Evolutionary conservation across 1,140 invertebrate genomes (phyloP).

Genomic region (Dufourea novaeangliae): DNA sequence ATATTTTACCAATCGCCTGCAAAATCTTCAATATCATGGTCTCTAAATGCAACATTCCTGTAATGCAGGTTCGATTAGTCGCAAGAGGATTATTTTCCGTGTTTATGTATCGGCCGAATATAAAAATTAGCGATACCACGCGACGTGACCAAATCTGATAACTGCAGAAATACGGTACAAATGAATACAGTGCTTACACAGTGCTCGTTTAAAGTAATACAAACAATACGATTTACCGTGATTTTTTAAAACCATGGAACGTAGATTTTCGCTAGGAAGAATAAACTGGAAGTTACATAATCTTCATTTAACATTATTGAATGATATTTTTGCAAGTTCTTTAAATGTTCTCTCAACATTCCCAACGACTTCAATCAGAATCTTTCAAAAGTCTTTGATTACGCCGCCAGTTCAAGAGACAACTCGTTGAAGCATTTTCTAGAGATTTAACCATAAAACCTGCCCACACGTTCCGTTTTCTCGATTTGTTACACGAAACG

Average conservation of each 20-base stretch:
- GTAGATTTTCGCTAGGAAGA: neutral
- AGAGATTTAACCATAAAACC: neutral
- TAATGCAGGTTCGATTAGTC: no score
- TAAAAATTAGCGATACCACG: no score
- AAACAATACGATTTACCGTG: neutral
- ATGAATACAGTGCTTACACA: no score
- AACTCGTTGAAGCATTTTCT: neutral
- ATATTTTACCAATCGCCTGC: no score
- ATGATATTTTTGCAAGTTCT: neutral
- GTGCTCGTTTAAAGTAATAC: neutral
- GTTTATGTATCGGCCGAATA: no score
- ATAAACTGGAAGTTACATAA: neutral
- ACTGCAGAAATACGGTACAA: no score
- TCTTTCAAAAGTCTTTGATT: constrained; percentile 2
- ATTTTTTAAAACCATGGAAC: neutral
- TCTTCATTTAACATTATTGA: constrained; percentile 1
- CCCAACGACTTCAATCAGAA: neutral
- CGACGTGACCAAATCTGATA: no score
- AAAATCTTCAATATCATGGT: no score
- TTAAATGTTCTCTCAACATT: neutral
- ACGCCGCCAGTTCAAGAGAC: neutral
- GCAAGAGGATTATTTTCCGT: no score
- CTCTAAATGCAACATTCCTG: no score
- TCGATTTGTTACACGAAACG: neutral
- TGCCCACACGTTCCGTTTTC: neutral